phyloP scores from a whole-genome alignment of 2,888 invertebrate species.

The Plagodis pulveraria region DNA sequence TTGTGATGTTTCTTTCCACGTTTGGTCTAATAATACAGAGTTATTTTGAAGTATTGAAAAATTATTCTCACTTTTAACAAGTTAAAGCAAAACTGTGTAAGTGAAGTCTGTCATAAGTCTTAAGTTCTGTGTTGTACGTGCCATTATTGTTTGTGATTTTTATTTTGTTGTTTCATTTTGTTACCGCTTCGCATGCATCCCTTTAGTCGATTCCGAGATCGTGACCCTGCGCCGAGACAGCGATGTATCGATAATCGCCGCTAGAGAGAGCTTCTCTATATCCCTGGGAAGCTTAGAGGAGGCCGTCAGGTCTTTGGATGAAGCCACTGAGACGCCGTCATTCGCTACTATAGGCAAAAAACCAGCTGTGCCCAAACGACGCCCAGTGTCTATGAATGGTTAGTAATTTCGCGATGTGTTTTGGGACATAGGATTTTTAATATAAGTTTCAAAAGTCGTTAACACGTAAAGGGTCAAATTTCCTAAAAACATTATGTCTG shows the following conservation, averaged over 20 bases:
- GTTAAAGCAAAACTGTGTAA: background rate
- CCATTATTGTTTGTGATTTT: slow-evolving; percentile 29
- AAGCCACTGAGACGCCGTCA: slow-evolving; percentile 67
- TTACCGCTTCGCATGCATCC: slow-evolving; percentile 60
- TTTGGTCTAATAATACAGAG: no score
- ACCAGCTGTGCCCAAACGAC: slow-evolving; percentile 80
- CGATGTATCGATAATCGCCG: slow-evolving; percentile 75
- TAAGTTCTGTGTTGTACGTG: slow-evolving; percentile 23
- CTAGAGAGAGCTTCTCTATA: slow-evolving; percentile 77
- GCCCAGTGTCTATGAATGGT: slow-evolving; percentile 87
- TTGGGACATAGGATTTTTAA: background rate
- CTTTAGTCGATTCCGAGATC: slow-evolving; percentile 76
- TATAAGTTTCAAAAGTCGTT: background rate
- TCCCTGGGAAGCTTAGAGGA: slow-evolving; percentile 79
- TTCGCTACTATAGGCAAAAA: slow-evolving; percentile 80
- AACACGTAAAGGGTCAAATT: no score
- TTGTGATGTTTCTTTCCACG: no score
- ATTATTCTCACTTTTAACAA: no score
- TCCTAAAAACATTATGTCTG: no score
- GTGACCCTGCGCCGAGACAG: slow-evolving; percentile 82
- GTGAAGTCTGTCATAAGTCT: background rate
- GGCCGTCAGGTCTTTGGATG: slow-evolving; percentile 75
- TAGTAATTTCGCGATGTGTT: slow-evolving; percentile 39
- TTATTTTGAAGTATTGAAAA: no score
- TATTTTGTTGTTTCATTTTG: slow-evolving; percentile 54